Percentiles rank a stretch among this genome's conserved stretches.
Conservation (phyloP, 2,113 vertebrate species). For the Pterocles gutturalis region DNA sequence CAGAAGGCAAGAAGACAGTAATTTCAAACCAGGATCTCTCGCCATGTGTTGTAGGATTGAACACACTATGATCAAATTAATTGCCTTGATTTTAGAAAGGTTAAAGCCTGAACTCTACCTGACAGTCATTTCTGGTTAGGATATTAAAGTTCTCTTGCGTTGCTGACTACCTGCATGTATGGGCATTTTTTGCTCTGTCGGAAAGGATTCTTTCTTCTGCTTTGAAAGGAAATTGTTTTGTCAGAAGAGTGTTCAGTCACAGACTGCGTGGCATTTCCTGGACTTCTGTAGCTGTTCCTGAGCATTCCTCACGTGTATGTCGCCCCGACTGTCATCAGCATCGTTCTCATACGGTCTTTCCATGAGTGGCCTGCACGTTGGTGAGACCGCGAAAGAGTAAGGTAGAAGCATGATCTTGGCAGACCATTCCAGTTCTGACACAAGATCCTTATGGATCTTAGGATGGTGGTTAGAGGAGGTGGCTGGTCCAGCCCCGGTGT, state of each 20-base stretch:
- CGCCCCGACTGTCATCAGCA: not conserved
- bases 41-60: not conserved
- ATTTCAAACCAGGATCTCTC: not conserved
- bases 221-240: not conserved
- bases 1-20: not conserved
- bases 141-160: not conserved
- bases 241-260: not conserved
- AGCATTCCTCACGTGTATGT: accelerated
- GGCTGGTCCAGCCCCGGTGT: not conserved
- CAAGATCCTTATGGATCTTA: not conserved
- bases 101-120: not conserved
- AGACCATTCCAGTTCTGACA: not conserved
- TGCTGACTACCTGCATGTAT: not conserved
- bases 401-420: not conserved
- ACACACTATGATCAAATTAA: not conserved
- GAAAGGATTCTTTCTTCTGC: not conserved
- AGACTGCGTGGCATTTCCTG: not conserved
- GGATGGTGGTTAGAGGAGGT: not conserved
- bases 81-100: not conserved
- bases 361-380: not conserved
- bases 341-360: not conserved
- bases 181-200: not conserved
- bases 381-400: not conserved
- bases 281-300: not conserved
- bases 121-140: not conserved